Base-by-base conservation (phyloP, 2,888 invertebrate species). In the Carterocephalus palaemon region DNA sequence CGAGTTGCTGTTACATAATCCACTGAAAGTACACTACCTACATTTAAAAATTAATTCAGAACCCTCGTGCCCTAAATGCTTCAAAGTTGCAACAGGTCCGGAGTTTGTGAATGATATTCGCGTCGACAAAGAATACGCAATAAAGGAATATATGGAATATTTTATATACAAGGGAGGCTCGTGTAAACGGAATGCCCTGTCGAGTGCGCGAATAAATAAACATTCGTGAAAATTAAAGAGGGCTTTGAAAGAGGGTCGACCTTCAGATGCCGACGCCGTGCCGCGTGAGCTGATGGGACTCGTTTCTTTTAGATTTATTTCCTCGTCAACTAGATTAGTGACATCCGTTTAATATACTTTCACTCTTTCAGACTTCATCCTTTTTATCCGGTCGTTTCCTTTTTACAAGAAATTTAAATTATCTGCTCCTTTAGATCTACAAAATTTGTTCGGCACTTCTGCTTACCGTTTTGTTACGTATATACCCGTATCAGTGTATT, bases 191-290 rank as follows among this genome's bases (percentile, higher is more conserved):
- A 70, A 70, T 71, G 68, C 62, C 65, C 67, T 61, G 67, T 66
- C 67, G 63, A 57, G 66, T 71, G 71, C 66, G 56, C 67, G 60
- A 74, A 77, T 79, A 80, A 78, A 78, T 76, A 80, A 75, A 80
- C 76, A 76, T 72, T 70, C 64, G 64, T 65, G 60, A 64, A 76
- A 81, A 79, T 80, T 79, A 80, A 76, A 76, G 69, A 69, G 73
- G 67, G 68, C 60, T 60, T 60, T 55, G 60, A 57, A 51, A 50
- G 46, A 55, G 55, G 53, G 56, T 47, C 42, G 52, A 48, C 48
- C 36, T 42, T 51, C 52, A 43, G 33, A 40, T 17, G 16, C 31
- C 47, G 22, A 17, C 28, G 29, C 47, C 42, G 47, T 10, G 29
- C 34, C 19, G 20, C 29, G 23, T 36, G 42, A 23, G 40, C 47